phyloP scores from a whole-genome alignment of 2,797 vertebrate species.

The Diglossa cyanea region DNA sequence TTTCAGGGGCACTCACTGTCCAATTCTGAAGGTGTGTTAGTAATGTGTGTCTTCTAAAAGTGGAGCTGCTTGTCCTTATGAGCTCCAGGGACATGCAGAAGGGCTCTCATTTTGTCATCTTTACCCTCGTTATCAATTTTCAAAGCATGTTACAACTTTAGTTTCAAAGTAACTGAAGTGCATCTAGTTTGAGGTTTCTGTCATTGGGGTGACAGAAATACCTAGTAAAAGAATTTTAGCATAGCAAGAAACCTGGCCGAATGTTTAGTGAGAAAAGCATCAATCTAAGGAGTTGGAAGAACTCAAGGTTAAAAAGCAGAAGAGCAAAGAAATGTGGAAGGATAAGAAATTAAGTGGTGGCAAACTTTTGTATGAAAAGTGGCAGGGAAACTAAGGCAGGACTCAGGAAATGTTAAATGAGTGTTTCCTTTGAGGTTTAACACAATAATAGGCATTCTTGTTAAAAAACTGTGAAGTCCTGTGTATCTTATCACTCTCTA shows the following conservation, averaged over 20 bases:
- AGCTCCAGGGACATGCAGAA: background rate
- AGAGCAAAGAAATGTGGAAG: background rate
- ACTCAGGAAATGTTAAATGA: background rate
- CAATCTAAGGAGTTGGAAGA: background rate
- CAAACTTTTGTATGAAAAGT: background rate
- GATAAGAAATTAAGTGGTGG: background rate
- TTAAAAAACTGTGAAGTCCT: background rate
- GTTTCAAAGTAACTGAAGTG: background rate
- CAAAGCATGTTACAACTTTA: background rate
- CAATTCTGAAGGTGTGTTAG: background rate
- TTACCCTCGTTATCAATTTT: background rate
- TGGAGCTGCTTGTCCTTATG: background rate
- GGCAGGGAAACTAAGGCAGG: background rate
- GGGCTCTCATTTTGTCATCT: background rate
- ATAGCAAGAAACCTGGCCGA: background rate
- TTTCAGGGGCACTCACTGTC: background rate
- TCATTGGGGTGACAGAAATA: background rate
- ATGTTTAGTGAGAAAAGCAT: background rate
- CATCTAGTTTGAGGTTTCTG: background rate
- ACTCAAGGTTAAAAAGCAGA: background rate
- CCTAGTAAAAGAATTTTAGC: background rate
- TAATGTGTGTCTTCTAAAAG: background rate
- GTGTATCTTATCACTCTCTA: background rate
- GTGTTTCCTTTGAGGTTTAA: background rate
- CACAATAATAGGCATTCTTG: background rate